Evolutionary conservation across 2,888 invertebrate genomes (phyloP), one percentile per base, ranked within the genome.

Genomic region (Rhyacophila evoluta): DNA sequence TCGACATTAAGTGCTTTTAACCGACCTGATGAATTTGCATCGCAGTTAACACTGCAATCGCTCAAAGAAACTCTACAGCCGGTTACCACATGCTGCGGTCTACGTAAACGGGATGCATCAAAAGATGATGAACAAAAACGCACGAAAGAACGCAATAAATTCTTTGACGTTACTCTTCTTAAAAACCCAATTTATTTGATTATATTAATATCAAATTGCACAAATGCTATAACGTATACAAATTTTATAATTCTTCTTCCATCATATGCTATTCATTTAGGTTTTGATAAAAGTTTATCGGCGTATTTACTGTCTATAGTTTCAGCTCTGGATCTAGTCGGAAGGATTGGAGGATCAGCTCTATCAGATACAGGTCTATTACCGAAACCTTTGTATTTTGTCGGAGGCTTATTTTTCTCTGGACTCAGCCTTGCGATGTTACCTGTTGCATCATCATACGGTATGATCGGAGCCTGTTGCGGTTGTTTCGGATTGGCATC

Each of bases 191-290:
- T 95, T 72, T 96, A 95, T 84, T 88, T 96, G 76, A 93, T 96
- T 0, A 95, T 96, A 79, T 85, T 96, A 19, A 93, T 96, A 84
- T 96, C 95, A 0, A 96, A 95, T 84, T 95, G 95, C 68, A 95
- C 96, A 0, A 95, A 94, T 81, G 96, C 96, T 0, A 95, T 96
- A 72, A 95, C 95, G 79, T 96, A 95, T 84, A 96, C 96, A 0
- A 96, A 96, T 84, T 95, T 96, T 83, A 93, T 95, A 1, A 95
- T 96, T 72, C 85, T 96, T 15, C 90, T 96, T 19, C 96, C 96
- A 3, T 91, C 93, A 0, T 96, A 95, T 84, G 96, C 95, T 0
- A 86, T 92, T 4, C 90, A 92, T 28, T 87, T 95, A 72, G 92
- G 92, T 0, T 95, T 94, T 84, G 92, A 94, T 84, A 94, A 94